phyloP scores from a whole-genome alignment of 2,797 vertebrate species.

The Galagoides demidoff region DNA sequence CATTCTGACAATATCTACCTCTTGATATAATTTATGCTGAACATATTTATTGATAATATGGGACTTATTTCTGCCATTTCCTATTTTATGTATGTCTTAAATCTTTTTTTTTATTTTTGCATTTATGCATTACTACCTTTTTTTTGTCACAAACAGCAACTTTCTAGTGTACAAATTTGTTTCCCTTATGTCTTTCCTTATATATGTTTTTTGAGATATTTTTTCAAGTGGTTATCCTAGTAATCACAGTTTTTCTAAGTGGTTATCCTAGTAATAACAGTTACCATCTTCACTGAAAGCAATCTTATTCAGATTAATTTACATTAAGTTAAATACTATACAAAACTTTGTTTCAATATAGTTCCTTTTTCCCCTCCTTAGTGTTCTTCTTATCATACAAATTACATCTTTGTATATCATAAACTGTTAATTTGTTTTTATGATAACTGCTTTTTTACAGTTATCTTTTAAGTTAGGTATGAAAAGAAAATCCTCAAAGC shows the following conservation, averaged over 20 bases:
- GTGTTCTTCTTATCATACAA: background rate
- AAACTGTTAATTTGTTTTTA: background rate
- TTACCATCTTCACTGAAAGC: background rate
- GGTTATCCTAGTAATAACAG: background rate
- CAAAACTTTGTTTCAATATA: background rate
- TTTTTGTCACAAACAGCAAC: background rate
- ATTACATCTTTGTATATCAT: background rate
- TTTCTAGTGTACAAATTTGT: background rate
- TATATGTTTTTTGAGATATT: background rate
- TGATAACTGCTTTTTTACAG: background rate
- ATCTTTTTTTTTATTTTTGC: background rate
- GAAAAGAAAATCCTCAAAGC: constrained; percentile 1
- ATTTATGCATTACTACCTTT: background rate
- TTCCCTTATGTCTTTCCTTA: background rate
- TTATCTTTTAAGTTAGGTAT: constrained; percentile 1
- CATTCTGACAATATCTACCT: background rate
- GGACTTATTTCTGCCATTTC: background rate
- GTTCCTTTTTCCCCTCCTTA: background rate
- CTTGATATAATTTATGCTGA: background rate
- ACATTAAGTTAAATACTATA: background rate
- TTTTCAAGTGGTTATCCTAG: background rate
- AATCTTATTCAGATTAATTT: background rate
- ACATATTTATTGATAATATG: background rate
- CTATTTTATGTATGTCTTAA: background rate
- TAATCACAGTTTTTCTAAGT: background rate